Base-by-base conservation (phyloP, 2,888 invertebrate genomes). In the Microctonus hyperodae region DNA sequence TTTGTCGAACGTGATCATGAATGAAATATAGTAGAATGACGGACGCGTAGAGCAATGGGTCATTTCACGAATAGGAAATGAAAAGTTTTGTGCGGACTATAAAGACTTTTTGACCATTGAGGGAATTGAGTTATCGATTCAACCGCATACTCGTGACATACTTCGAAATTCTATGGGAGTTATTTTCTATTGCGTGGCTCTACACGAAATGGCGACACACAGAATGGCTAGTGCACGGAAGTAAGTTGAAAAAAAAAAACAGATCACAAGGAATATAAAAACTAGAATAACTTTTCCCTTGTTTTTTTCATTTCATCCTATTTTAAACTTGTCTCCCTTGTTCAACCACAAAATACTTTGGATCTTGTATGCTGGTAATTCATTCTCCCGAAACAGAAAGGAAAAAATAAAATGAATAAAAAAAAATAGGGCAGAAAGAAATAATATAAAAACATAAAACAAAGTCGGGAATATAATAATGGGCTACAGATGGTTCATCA, bases 61-160 rank as follows among this genome's bases (percentile, higher is more conserved):
- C 23, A 22, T 51, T 51, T 51, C 25, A 10, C 23, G n/a, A 51
- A 51, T 23, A 3, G 25, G 23, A 51, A 51, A 23, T 51, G 51
- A 22, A 13, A 66, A 68, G 58, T 66, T 70, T 68, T 44, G n/a
- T 48, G 20, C 44, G 25, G 22, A 22, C 51, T 13, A 51, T 25
- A 25, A 23, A 51, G 11, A 51, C n/a, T 11, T 23, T 25, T 22
- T 11, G 25, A 51, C 22, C 20, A 22, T 23, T 50, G 25, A 13
- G 23, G 6, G 25, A 25, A 23, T 51, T 10, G 51, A 51, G 25
- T 51, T 51, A 23, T 25, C 25, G 51, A 51, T 51, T 25, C 23
- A 6, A 51, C 55, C 64, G 64, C 50, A 61, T 58, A 56, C 64
- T 50, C 11, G 62, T 70, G 68, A 70, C 68, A 70, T 65, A 65